Conservation (phyloP, 53 echinoderm and acorn worm genomes). For the Hippasteria phrygiana region DNA sequence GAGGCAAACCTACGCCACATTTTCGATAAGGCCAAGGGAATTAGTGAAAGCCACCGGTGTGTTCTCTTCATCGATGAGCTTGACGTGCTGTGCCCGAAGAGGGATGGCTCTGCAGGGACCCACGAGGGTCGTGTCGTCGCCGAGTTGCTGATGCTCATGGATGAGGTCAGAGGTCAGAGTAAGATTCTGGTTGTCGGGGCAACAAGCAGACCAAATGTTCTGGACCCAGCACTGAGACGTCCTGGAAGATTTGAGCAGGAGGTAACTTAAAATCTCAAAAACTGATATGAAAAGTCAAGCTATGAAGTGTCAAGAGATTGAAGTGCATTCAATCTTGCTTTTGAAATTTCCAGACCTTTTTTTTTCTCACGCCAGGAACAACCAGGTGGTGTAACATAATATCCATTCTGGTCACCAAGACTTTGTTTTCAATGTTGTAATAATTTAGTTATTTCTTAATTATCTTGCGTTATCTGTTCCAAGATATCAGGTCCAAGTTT, state of each 20-base stretch:
- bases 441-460: too few relatives aligned
- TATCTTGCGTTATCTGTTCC: too few relatives aligned
- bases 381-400: too few relatives aligned
- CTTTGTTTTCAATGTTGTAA: too few relatives aligned
- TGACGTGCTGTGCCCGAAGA: constrained; percentile 71
- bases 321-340: too few relatives aligned
- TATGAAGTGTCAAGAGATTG: not conserved
- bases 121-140: constrained; percentile 71
- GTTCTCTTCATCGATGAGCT: constrained; percentile 74
- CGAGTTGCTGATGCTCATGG: constrained; percentile 74
- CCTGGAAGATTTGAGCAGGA: constrained; percentile 78
- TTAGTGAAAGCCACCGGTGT: constrained; percentile 28
- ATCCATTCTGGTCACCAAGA: too few relatives aligned
- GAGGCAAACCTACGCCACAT: constrained; percentile 61
- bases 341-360: too few relatives aligned
- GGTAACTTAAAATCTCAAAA: constrained; percentile 35
- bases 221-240: constrained; percentile 67
- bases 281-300: not conserved
- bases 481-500: too few relatives aligned
- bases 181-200: constrained; percentile 70
- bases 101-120: constrained; percentile 14
- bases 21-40: constrained; percentile 56
- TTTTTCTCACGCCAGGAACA: too few relatives aligned
- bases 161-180: constrained; percentile 51
- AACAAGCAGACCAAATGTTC: constrained; percentile 73